Conservation (phyloP, 2,888 invertebrate species). For the Horisme vitalbata region DNA sequence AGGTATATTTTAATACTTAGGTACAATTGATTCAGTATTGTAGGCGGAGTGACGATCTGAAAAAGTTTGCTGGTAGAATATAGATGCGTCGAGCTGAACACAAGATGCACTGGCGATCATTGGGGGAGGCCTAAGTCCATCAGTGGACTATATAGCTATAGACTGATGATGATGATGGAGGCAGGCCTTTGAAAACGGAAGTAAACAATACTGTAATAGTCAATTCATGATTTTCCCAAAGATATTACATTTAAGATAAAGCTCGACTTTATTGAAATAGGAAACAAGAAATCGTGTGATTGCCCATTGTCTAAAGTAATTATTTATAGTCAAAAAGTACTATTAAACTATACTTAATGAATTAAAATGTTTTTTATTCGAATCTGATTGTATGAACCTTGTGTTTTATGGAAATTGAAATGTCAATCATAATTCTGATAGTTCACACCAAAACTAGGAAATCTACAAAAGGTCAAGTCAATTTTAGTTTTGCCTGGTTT, state of each 20-base stretch:
- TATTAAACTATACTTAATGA: background rate
- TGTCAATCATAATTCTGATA: conserved; percentile 9
- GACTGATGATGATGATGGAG: too few species aligned
- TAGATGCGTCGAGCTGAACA: too few species aligned
- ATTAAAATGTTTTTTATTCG: conserved; percentile 18
- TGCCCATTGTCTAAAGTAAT: conserved; percentile 34
- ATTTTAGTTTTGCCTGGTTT: background rate
- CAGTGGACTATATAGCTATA: too few species aligned
- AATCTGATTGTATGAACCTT: conserved; percentile 22
- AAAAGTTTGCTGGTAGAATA: too few species aligned
- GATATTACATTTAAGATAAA: conserved; percentile 48
- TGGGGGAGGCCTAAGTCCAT: too few species aligned
- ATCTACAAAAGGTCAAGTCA: conserved; percentile 4
- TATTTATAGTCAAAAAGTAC: too few species aligned
- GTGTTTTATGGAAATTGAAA: conserved; percentile 20
- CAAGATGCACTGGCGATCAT: too few species aligned
- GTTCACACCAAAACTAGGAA: conserved; percentile 15
- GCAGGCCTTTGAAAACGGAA: conserved; percentile 21
- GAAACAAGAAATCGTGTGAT: conserved; percentile 64
- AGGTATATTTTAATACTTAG: too few species aligned
- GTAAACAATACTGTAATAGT: conserved; percentile 7
- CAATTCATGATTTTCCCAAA: conserved; percentile 26
- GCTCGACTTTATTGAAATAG: conserved; percentile 50
- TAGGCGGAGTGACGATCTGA: too few species aligned
- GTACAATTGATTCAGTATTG: too few species aligned